Evolutionary conservation across 2,888 invertebrate species (phyloP).

Genomic region (Prenolepis imparis): DNA sequence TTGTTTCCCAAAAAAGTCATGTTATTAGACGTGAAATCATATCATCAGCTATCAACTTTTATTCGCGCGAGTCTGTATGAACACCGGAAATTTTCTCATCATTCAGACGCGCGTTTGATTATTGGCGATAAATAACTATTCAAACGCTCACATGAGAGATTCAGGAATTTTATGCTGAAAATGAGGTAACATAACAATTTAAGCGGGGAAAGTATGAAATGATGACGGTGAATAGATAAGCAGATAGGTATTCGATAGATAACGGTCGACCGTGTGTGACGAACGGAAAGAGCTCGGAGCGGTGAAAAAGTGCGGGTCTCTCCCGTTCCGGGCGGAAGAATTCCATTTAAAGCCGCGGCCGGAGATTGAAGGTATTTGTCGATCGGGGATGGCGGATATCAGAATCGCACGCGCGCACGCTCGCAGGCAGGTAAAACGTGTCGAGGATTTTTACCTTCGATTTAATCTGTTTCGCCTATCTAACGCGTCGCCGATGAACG

Average conservation of each 20-base stretch:
- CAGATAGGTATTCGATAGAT: conserved; percentile 11
- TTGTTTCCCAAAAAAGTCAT: neutral
- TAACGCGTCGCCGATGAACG: conserved; percentile 66
- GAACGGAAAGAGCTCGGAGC: neutral
- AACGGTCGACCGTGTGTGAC: conserved; percentile 21
- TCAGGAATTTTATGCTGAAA: neutral
- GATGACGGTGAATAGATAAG: neutral
- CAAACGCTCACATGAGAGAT: neutral
- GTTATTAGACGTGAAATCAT: neutral
- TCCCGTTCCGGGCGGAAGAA: conserved; percentile 33
- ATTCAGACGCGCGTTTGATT: conserved; percentile 10
- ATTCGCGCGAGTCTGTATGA: neutral
- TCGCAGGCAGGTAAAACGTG: conserved; percentile 50
- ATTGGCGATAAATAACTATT: conserved; percentile 24
- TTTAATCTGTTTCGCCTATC: conserved; percentile 67
- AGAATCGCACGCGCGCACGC: conserved; percentile 23
- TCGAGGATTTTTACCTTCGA: conserved; percentile 70
- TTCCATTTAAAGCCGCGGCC: conserved; percentile 41
- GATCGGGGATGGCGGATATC: conserved; percentile 42
- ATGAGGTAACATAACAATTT: conserved; percentile 18
- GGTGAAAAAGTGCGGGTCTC: conserved; percentile 20
- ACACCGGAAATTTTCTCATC: neutral
- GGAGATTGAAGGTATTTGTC: conserved; percentile 47
- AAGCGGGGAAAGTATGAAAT: conserved; percentile 12
- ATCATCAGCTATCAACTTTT: neutral